phyloP scores from a whole-genome alignment of 2,797 vertebrate genomes.

The Pangasius macronema region DNA sequence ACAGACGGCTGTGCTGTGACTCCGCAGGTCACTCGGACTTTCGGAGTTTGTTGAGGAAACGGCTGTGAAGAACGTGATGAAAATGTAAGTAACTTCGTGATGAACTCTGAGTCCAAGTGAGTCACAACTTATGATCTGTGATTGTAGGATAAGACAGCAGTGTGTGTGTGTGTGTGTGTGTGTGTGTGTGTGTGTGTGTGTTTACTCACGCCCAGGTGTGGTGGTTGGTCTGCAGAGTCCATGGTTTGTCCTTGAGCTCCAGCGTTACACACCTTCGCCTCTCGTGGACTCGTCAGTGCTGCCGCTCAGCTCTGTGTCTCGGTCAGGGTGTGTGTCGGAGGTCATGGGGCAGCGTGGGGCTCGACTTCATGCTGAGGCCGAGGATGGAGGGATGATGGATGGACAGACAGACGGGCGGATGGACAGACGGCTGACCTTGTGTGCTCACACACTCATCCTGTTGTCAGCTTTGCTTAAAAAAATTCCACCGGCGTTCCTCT shows the following conservation, averaged over 20 bases:
- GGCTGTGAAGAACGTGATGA: neutral
- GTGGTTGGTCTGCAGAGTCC: slow-evolving; percentile 80
- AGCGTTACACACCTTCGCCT: slow-evolving; percentile 80
- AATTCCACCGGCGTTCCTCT: slow-evolving; percentile 63
- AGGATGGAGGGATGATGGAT: neutral
- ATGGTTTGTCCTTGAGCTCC: slow-evolving; percentile 84
- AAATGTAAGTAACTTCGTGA: neutral
- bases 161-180: slow-evolving; percentile 4
- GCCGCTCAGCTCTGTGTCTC: slow-evolving; percentile 22
- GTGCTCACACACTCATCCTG: slow-evolving; percentile 73
- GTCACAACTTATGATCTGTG: neutral
- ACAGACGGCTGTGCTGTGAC: neutral
- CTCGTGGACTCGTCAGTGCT: slow-evolving; percentile 49
- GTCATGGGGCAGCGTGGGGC: slow-evolving; percentile 29
- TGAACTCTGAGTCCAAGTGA: neutral
- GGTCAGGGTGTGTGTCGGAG: slow-evolving; percentile 43
- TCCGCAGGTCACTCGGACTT: neutral
- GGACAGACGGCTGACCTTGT: slow-evolving; percentile 30
- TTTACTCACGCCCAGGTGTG: slow-evolving; percentile 81
- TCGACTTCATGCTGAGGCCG: slow-evolving; percentile 53
- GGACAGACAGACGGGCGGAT: slow-evolving; percentile 1
- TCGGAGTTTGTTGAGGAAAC: neutral
- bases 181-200: slow-evolving; percentile 44
- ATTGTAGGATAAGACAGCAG: neutral
- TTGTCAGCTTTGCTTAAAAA: slow-evolving; percentile 71